These are phyloP conservation scores for Hylyphantes graminicola DNA, from an alignment of 1,140 invertebrate species.

Conservation along the genomic window DNA sequence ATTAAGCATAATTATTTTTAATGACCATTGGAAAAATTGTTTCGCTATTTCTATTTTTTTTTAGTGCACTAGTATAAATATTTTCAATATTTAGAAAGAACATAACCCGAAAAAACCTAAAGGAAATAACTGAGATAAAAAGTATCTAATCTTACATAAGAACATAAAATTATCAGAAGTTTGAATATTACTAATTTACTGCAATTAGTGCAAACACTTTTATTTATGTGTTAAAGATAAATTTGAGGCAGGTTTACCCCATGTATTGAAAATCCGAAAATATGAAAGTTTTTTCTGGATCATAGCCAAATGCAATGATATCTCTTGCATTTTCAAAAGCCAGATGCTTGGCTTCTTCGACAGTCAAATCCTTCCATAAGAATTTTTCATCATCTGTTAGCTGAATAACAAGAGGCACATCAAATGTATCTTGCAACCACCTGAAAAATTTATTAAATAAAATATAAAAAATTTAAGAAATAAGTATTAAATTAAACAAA, in stretches of 20 bases:
- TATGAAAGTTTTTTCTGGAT: conserved; percentile 95
- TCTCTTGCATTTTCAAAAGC: conserved; percentile 95
- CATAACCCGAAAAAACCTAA: no score
- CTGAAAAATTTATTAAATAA: conserved; percentile 70
- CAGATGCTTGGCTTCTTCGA: conserved; percentile 89
- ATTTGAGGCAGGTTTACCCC: conserved; percentile 74
- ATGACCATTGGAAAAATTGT: no score
- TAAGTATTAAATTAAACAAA: not conserved
- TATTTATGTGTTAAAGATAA: no score
- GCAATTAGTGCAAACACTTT: no score
- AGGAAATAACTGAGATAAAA: no score
- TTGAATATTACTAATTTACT: no score
- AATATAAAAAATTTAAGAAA: not conserved
- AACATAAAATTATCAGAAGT: no score
- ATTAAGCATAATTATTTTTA: no score
- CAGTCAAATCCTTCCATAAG: conserved; percentile 94
- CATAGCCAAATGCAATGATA: conserved; percentile 98
- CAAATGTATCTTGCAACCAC: conserved; percentile 97
- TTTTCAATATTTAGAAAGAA: no score
- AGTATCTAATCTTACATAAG: no score
- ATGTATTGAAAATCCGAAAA: conserved; percentile 96
- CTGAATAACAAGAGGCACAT: conserved; percentile 96
- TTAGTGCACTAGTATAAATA: no score
- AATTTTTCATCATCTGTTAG: conserved; percentile 99
- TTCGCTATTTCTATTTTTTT: no score